Percentiles rank a stretch among this genome's conserved stretches.
Conservation (phyloP, 2,113 vertebrate genomes). For the Tachuris rubrigastra region DNA sequence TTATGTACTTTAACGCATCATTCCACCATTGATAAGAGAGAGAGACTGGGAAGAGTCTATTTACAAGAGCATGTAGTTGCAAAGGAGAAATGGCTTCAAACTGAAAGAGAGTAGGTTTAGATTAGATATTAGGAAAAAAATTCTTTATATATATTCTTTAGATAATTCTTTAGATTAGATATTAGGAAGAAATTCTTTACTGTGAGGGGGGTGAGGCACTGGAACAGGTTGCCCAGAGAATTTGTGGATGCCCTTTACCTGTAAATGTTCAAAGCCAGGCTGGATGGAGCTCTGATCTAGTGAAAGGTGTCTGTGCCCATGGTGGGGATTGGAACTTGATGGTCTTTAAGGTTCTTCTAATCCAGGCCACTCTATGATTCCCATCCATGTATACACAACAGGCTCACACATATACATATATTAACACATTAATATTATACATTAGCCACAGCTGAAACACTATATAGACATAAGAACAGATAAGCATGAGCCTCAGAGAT, state of each 20-base stretch:
- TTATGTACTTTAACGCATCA: background rate
- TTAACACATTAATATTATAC: background rate
- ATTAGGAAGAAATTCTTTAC: background rate
- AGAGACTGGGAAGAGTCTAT: background rate
- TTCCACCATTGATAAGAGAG: background rate
- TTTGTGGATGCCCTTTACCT: background rate
- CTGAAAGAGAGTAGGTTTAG: background rate
- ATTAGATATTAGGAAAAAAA: background rate
- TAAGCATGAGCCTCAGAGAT: background rate
- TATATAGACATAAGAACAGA: background rate
- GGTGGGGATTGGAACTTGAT: rapidly evolving
- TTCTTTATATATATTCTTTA: background rate
- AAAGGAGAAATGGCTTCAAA: background rate
- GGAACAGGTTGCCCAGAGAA: background rate
- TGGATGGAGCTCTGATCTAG: background rate
- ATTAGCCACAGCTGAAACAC: background rate
- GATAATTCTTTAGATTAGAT: background rate
- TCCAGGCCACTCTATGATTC: background rate
- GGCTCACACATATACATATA: background rate
- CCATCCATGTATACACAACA: rapidly evolving
- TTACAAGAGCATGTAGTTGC: background rate
- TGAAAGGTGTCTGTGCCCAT: rapidly evolving
- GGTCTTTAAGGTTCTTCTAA: background rate
- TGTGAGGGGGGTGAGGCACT: background rate
- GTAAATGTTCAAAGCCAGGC: background rate